Conservation (phyloP, 2,797 vertebrate species). For the Xenops minutus region DNA sequence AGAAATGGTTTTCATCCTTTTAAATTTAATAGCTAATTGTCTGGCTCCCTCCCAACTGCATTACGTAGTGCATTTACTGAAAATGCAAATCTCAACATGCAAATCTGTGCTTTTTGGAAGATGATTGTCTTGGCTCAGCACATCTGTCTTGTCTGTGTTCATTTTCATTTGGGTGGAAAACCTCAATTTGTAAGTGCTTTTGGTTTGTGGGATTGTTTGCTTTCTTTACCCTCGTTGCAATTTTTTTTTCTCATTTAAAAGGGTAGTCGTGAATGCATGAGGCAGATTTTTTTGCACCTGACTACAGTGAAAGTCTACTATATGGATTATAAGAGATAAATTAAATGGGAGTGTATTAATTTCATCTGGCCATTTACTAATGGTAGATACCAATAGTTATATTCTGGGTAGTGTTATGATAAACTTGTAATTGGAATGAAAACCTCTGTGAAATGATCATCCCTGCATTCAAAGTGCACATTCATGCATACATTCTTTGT, state of each 20-base stretch:
- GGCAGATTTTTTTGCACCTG: conserved; percentile 14
- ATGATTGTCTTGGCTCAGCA: conserved; percentile 3
- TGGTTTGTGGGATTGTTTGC: not conserved
- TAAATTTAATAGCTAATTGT: conserved; percentile 16
- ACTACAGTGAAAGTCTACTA: not conserved
- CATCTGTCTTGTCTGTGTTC: not conserved
- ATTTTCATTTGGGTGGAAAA: not conserved
- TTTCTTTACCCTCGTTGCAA: not conserved
- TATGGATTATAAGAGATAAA: not conserved
- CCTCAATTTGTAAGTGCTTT: not conserved
- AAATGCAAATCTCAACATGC: conserved; percentile 46
- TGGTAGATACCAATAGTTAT: not conserved
- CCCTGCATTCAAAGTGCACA: not conserved
- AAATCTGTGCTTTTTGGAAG: conserved; percentile 42
- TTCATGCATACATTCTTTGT: not conserved
- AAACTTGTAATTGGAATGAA: not conserved
- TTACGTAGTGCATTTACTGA: conserved; percentile 47
- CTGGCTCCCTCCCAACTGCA: conserved; percentile 43
- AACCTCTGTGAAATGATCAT: not conserved
- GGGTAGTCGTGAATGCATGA: not conserved
- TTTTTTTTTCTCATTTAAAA: not conserved
- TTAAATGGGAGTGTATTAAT: not conserved
- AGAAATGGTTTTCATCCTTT: conserved; percentile 44
- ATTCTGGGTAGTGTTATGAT: not conserved
- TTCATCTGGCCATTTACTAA: not conserved